Evolutionary conservation across 2,888 invertebrate genomes (phyloP), one percentile per base, ranked within the genome.

Genomic region (Trimorus sp.): DNA sequence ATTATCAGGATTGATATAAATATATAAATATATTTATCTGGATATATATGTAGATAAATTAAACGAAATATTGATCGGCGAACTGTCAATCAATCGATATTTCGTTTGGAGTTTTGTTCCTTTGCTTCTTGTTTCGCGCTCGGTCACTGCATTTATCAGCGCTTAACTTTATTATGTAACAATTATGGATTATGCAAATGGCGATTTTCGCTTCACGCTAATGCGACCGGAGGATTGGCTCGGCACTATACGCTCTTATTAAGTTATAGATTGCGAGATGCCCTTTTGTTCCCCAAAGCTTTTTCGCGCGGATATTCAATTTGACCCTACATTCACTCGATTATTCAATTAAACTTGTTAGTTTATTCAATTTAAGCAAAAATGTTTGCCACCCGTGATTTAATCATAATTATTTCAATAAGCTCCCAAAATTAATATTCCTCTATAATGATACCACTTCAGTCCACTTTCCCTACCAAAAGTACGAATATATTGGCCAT

Each of bases 151-250:
- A 59, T 74, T 74, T 65, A 74, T 65, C 42, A 53, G 38, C 66
- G 48, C 48, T 68, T 68, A 76, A 68, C 75, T 68, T 75, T 76
- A 76, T 68, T 76, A 76, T 68, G 75, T 68, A 68, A 76, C 60
- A 59, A 76, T 76, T 76, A 76, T 60, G 60, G 68, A 76, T 76
- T 76, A 76, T 76, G 75, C 75, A 76, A 76, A 76, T 76, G 75
- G 38, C 66, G 68, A 76, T 76, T 76, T 76, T 76, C 68, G 53
- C 45, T 68, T 11, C 11, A 26, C 60, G 45, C 40, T 76, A 53
- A 66, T 66, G 60, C 53, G 36, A n/a, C 11, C 58, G 15, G 11
- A 58, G 58, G 12, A 48, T 40, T 45, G 59, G 15, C 45, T n/a
- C 45, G 7, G 38, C 58, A 26, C 37, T 45, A 42, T 38, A 15